Evolutionary conservation across 2,888 invertebrate genomes (phyloP), one percentile per base, ranked within the genome.

Genomic region (Ectobius pallidus): DNA sequence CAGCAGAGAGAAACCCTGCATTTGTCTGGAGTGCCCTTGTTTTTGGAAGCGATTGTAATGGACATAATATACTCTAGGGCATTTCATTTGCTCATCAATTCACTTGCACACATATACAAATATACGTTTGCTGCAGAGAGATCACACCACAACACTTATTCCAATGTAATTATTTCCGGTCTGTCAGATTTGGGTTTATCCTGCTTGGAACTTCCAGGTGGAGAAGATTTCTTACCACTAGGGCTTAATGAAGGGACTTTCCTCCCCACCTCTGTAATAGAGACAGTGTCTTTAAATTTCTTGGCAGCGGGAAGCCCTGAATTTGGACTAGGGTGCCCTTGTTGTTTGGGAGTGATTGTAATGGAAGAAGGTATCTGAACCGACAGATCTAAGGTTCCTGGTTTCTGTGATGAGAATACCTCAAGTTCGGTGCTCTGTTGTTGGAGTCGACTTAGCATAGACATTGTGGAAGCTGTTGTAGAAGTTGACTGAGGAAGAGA

Each of bases 1-100:
- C 63, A 3, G 27, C 16, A 62, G 63, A 49, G 1, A 18, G 16
- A 46, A n/a, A 20, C 20, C 39, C 62, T 34, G 16, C 63, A 42
- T 4, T 32, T 25, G 63, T 16, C 42, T 42, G 0, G 89, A 86
- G 77, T 86, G 87, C 1, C 83, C 82, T 79, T 61, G 61, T 25
- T 71, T 32, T 70, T 73, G 3, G 73, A 58, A 20, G 70, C 65
- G n/a, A 73, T 73, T 16, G 73, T 73, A 49, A 73, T 70, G 14
- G 73, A 73, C n/a, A n/a, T n/a, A n/a, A n/a, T n/a, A n/a, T n/a
- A n/a, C n/a, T n/a, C n/a, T n/a, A n/a, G n/a, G n/a, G n/a, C n/a
- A n/a, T n/a, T n/a, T n/a, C n/a, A n/a, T n/a, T n/a, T n/a, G n/a
- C n/a, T n/a, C n/a, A n/a, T n/a, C n/a, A n/a, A n/a, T n/a, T n/a